These are phyloP conservation scores for Idris sp. DNA, from an alignment of 1,140 invertebrate genomes.

Conservation along the genomic window DNA sequence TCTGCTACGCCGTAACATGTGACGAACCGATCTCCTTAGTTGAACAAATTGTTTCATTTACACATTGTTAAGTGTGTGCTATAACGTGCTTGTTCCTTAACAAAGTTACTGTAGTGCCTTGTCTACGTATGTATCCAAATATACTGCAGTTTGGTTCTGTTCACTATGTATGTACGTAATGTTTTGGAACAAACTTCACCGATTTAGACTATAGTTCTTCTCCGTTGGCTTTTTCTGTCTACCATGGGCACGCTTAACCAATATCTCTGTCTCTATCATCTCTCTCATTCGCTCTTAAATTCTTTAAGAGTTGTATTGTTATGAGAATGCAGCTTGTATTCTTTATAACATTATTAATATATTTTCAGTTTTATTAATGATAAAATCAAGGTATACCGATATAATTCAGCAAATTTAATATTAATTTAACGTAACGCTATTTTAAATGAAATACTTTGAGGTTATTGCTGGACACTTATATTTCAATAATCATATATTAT, in stretches of 20 bases:
- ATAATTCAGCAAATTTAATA: too few relatives aligned
- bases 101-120: neutral
- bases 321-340: neutral
- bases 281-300: constrained; percentile 1
- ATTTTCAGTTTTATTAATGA: too few relatives aligned
- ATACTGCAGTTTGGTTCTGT: neutral
- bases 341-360: too few relatives aligned
- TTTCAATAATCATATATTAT: too few relatives aligned
- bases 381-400: too few relatives aligned
- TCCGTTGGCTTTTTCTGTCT: constrained; percentile 11
- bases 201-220: constrained; percentile 6
- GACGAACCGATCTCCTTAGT: constrained; percentile 22
- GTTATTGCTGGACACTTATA: too few relatives aligned
- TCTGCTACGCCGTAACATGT: constrained; percentile 42
- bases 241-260: constrained; percentile 8
- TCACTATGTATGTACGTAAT: too few relatives aligned
- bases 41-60: neutral
- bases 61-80: neutral
- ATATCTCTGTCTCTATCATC: neutral
- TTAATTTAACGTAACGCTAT: too few relatives aligned
- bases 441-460: too few relatives aligned
- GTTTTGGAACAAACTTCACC: constrained; percentile 3
- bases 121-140: constrained; percentile 8
- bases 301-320: constrained; percentile 6
- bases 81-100: neutral